phyloP scores from a whole-genome alignment of 2,888 invertebrate species.

The Apeira syringaria region DNA sequence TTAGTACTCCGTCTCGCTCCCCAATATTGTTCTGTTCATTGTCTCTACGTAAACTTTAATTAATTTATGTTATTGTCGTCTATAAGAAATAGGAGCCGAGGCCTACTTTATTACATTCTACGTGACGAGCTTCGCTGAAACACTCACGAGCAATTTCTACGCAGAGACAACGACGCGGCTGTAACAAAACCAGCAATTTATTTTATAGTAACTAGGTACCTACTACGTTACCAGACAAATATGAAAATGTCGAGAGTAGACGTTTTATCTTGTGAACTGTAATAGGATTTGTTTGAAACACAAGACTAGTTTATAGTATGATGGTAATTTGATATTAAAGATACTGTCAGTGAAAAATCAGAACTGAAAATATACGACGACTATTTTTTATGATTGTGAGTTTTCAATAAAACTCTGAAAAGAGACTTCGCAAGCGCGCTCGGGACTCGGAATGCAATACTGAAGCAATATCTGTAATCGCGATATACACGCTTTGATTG shows the following conservation, averaged over 20 bases:
- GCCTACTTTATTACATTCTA: conserved; percentile 19
- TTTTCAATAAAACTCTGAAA: too few relatives aligned
- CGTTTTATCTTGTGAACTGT: conserved; percentile 19
- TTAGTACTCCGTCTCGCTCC: conserved; percentile 58
- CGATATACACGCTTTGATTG: conserved; percentile 21
- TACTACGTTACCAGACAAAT: conserved; percentile 29
- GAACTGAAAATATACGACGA: too few relatives aligned
- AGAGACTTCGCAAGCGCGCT: neutral
- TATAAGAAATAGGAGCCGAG: conserved; percentile 32
- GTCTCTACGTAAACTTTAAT: conserved; percentile 64
- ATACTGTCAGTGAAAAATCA: too few relatives aligned
- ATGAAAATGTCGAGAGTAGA: conserved; percentile 26
- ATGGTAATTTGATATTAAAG: too few relatives aligned
- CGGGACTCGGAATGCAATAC: conserved; percentile 8
- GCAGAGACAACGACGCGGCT: neutral
- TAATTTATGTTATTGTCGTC: conserved; percentile 60
- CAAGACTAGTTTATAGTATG: conserved; percentile 22
- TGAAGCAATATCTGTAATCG: conserved; percentile 16
- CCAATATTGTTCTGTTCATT: conserved; percentile 68
- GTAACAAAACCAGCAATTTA: conserved; percentile 15
- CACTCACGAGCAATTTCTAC: conserved; percentile 1
- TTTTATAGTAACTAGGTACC: conserved; percentile 20
- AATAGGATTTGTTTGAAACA: conserved; percentile 17
- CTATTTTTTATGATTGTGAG: too few relatives aligned
- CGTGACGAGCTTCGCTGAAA: conserved; percentile 11